phyloP scores from a whole-genome alignment of 1,140 invertebrate genomes.

The Hypothenemus hampei region DNA sequence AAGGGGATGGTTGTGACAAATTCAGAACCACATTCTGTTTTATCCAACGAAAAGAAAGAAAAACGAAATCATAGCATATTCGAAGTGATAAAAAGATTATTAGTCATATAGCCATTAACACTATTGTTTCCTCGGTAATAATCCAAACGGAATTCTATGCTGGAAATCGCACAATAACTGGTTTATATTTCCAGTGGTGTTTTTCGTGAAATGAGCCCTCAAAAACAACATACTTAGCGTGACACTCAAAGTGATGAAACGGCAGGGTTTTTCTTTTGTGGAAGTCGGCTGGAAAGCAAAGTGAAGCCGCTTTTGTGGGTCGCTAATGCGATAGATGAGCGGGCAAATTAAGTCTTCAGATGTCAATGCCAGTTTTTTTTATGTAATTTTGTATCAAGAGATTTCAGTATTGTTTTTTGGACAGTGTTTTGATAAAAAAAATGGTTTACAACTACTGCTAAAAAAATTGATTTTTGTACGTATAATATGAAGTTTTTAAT shows the following conservation, averaged over 20 bases:
- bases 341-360: conserved; percentile 25
- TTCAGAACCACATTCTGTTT: not conserved
- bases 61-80: too few relatives aligned
- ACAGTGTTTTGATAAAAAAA: too few relatives aligned
- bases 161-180: conserved; percentile 10
- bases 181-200: not conserved
- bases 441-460: too few relatives aligned
- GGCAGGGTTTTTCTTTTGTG: conserved; percentile 18
- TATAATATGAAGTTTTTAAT: too few relatives aligned
- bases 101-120: too few relatives aligned
- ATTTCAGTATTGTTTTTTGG: too few relatives aligned
- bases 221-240: conserved; percentile 28
- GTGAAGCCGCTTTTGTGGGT: conserved; percentile 23
- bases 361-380: conserved; percentile 1
- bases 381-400: too few relatives aligned
- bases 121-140: conserved; percentile 5
- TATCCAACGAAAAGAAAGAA: not conserved
- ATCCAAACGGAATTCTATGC: conserved; percentile 16
- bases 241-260: conserved; percentile 26
- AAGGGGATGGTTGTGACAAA: conserved; percentile 7
- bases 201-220: conserved; percentile 24
- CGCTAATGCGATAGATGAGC: conserved; percentile 27
- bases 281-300: conserved; percentile 18
- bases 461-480: too few relatives aligned
- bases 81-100: too few relatives aligned